A percentile compares a stretch with the other conserved stretches of the same genome.
phyloP scores from a whole-genome alignment of 2,113 vertebrate species.

The Triplophysa tibetana region DNA sequence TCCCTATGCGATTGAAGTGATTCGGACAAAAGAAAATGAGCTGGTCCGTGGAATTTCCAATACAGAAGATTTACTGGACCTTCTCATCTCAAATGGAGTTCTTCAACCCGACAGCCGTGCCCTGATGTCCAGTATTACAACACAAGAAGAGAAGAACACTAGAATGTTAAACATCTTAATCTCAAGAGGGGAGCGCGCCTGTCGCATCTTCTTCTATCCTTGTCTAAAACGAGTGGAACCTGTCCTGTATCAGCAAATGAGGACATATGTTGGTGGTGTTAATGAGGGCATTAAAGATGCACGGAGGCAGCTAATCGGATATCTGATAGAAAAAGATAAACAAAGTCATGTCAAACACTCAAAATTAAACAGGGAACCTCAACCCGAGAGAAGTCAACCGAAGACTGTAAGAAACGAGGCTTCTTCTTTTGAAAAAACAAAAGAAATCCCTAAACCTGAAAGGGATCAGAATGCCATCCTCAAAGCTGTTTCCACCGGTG shows the following conservation, averaged over 20 bases:
- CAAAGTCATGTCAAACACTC: conserved; percentile 48
- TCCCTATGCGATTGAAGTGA: conserved; percentile 73
- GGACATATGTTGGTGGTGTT: conserved; percentile 67
- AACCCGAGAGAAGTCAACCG: not conserved
- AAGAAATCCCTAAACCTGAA: conserved; percentile 23
- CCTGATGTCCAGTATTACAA: conserved; percentile 70
- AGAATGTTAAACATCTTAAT: conserved; percentile 74
- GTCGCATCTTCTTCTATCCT: conserved; percentile 80
- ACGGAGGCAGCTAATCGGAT: conserved; percentile 78
- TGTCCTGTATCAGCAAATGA: conserved; percentile 73
- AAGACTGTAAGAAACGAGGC: conserved; percentile 35
- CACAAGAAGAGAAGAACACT: conserved; percentile 72
- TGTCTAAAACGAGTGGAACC: conserved; percentile 81
- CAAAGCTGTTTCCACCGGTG: conserved; percentile 60
- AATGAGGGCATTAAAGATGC: conserved; percentile 71
- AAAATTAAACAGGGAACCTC: not conserved
- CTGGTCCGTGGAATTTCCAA: conserved; percentile 71
- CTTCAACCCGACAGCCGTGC: conserved; percentile 70
- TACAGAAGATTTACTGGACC: conserved; percentile 74
- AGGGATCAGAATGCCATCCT: conserved; percentile 51
- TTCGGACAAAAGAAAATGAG: conserved; percentile 74
- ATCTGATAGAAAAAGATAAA: conserved; percentile 77
- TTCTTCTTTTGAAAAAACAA: conserved; percentile 34
- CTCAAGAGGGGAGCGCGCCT: conserved; percentile 79
- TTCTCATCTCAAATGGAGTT: conserved; percentile 71